Evolutionary conservation across 2,113 vertebrate genomes (phyloP), one percentile per base, ranked within the genome.

Genomic region (Nesogale talazaci): DNA sequence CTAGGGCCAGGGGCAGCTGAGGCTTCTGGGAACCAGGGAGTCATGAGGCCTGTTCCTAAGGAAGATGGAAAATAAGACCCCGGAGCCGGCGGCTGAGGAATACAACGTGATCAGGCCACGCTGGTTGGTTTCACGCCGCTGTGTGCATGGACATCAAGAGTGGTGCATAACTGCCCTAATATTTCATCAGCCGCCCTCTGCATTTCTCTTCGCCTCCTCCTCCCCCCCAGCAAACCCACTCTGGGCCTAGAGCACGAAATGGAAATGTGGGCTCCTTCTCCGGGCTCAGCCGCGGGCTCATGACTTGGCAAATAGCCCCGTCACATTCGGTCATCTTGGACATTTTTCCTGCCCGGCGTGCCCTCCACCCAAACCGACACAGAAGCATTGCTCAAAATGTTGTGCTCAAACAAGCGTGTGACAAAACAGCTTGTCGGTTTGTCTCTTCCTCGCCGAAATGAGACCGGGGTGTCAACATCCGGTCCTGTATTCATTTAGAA

Each of bases 311-410:
- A 95, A 94, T 25, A 78, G 85, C 76, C 69, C 42, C 0, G 1
- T 95, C 88, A 61, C 80, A 79, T 92, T 88, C 61, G 82, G 93
- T 96, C 95, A 94, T 83, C 25, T 56, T 1, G 25, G 85, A 83
- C 42, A 94, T 96, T 92, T 92, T 86, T 96, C 79, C 90, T 94
- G 14, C 70, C 77, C 52, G 4, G 81, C 16, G 17, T 69, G 56
- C 86, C 83, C 87, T 79, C 92, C 91, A 87, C 46, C 88, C 85
- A 94, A 74, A 74, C 3, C 15, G 83, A 59, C 89, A 34, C 80
- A 72, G 89, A 87, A 78, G 88, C 80, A 92, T 97, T 95, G 78
- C 94, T 97, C 96, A 96, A 83, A 90, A 96, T 96, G 85, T 97
- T 97, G 93, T 93, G 93, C 95, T 97, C 90, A 93, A 94, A 96